These are phyloP conservation scores for Urosaurus nigricauda DNA, from an alignment of 2,797 vertebrate genomes.

Conservation along the genomic window DNA sequence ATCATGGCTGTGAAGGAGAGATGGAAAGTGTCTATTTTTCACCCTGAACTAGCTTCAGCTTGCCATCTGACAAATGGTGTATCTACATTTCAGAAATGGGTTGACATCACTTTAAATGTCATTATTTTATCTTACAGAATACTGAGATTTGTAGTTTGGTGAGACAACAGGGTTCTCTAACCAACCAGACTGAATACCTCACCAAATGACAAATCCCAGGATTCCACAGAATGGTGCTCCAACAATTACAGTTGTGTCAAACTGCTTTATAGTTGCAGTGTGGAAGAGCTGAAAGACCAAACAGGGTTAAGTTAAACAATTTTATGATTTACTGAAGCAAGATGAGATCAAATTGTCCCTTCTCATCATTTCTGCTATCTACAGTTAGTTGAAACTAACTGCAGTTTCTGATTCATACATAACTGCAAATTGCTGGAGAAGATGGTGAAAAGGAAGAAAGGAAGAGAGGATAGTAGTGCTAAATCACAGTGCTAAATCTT, in stretches of 20 bases:
- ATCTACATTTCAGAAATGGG: too few species aligned
- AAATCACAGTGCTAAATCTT: background rate
- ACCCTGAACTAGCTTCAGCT: background rate
- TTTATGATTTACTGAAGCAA: background rate
- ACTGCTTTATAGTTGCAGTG: too few species aligned
- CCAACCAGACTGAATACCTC: too few species aligned
- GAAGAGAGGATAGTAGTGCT: background rate
- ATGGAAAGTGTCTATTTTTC: background rate
- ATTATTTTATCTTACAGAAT: too few species aligned
- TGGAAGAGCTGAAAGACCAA: background rate
- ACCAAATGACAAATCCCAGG: too few species aligned
- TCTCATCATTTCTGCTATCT: background rate
- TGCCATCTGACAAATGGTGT: background rate
- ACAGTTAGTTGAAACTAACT: background rate
- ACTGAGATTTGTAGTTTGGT: too few species aligned
- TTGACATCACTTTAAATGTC: too few species aligned
- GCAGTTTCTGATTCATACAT: background rate
- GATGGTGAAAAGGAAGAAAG: background rate
- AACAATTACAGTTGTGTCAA: too few species aligned
- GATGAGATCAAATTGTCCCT: background rate
- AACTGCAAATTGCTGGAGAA: background rate
- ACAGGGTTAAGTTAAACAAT: background rate
- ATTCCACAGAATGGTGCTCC: too few species aligned
- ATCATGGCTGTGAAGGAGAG: background rate
- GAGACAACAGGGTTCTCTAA: too few species aligned